These are phyloP conservation scores for Macrocentrus cingulum DNA, from an alignment of 1,140 invertebrate genomes.

Conservation along the genomic window DNA sequence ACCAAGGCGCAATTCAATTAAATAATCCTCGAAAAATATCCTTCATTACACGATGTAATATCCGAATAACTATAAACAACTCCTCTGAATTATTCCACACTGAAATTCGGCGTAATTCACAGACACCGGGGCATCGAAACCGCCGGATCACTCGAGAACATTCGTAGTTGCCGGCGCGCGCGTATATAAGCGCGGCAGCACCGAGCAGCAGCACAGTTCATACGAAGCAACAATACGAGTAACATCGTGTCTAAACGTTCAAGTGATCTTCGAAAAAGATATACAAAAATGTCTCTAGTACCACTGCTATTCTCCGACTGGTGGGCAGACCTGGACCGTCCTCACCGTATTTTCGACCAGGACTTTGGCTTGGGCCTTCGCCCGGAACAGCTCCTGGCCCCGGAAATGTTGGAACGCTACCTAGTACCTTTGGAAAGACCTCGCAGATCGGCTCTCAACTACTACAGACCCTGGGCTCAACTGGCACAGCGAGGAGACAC, in stretches of 20 bases:
- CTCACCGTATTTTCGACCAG: slow-evolving; percentile 43
- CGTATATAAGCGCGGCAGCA: no score
- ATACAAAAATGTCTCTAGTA: slow-evolving; percentile 46
- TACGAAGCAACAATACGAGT: neutral
- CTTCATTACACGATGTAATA: no score
- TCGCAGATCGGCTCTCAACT: slow-evolving; percentile 29
- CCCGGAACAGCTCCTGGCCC: slow-evolving; percentile 33
- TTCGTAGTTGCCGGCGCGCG: no score
- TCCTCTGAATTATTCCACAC: no score
- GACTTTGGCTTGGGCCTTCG: slow-evolving; percentile 35
- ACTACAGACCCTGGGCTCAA: slow-evolving; percentile 35
- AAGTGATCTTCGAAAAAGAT: slow-evolving; percentile 5
- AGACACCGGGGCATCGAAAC: no score
- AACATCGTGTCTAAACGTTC: no score
- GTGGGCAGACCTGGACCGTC: slow-evolving; percentile 47
- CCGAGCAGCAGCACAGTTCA: no score
- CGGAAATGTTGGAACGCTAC: slow-evolving; percentile 18
- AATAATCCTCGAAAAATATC: no score
- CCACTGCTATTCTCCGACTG: slow-evolving; percentile 53
- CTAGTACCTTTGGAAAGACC: neutral
- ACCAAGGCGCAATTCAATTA: no score
- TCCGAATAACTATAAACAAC: no score
- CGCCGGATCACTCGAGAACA: no score
- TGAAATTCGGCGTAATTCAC: no score
- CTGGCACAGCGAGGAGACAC: slow-evolving; percentile 19